Percentiles rank a stretch among this genome's conserved stretches.
Evolutionary conservation across 2,888 invertebrate genomes (phyloP).

Genomic region (Perizoma flavofasciatum): DNA sequence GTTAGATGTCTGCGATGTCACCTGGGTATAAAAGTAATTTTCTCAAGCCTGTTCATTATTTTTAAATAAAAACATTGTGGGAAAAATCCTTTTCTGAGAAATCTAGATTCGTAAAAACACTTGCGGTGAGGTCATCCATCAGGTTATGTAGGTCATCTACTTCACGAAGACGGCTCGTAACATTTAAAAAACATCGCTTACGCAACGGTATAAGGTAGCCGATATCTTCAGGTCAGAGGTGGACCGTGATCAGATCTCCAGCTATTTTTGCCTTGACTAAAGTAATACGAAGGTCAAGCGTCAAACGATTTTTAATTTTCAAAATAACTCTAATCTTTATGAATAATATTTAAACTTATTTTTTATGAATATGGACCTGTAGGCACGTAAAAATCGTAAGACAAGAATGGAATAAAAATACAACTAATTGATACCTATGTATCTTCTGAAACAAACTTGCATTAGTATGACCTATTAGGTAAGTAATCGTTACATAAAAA

Average conservation of each 20-base stretch:
- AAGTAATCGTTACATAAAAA: conserved; percentile 36
- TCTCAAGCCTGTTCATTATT: no score
- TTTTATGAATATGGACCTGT: no score
- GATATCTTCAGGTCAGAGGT: conserved; percentile 24
- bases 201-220: conserved; percentile 22
- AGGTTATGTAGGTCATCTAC: conserved; percentile 29
- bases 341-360: no score
- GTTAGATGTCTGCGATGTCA: no score
- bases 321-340: no score
- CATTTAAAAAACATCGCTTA: conserved; percentile 18
- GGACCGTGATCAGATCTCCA: conserved; percentile 13
- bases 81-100: no score
- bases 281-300: conserved; percentile 9
- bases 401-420: no score
- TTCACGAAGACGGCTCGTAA: conserved; percentile 20
- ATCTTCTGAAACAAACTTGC: conserved; percentile 7
- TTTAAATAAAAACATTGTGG: no score
- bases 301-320: background rate
- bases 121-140: conserved; percentile 25
- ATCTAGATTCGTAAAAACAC: conserved; percentile 1
- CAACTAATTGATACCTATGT: no score
- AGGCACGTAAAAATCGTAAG: no score
- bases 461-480: conserved; percentile 36
- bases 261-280: conserved; percentile 15
- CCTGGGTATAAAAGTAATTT: no score